Percentiles rank a stretch among this genome's conserved stretches.
Conservation (phyloP, 2,888 invertebrate species). For the Chironomus riparius region DNA sequence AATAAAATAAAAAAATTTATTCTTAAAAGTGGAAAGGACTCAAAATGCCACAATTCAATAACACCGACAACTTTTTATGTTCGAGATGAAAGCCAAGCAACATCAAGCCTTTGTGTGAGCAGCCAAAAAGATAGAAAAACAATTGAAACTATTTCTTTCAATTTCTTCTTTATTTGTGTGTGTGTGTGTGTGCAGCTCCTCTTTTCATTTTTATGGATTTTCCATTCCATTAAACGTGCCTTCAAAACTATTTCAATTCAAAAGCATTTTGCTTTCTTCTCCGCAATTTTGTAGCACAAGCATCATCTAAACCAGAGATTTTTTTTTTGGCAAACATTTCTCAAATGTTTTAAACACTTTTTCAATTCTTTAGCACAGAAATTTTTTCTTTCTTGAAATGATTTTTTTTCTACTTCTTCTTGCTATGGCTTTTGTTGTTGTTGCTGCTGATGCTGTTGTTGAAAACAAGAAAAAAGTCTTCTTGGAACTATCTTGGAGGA, state of each 20-base stretch:
- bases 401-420: not conserved
- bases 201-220: slow-evolving; percentile 6
- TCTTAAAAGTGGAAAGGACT: not conserved
- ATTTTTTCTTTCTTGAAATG: not conserved
- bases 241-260: slow-evolving; percentile 26
- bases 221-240: slow-evolving; percentile 26
- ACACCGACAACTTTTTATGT: not conserved
- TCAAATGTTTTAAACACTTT: slow-evolving; percentile 9
- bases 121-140: slow-evolving; percentile 18
- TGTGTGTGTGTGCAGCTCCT: not conserved
- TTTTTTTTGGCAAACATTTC: slow-evolving; percentile 19
- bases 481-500: too few species aligned
- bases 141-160: slow-evolving; percentile 24
- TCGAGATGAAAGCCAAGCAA: not conserved
- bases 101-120: not conserved
- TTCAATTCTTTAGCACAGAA: not conserved
- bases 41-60: not conserved
- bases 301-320: too few species aligned
- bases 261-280: not conserved
- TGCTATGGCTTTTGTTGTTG: not conserved
- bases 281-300: too few species aligned
- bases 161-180: not conserved
- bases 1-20: not conserved
- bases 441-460: not conserved
- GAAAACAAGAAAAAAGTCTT: not conserved